Evolutionary conservation across 2,888 invertebrate genomes (phyloP).

Genomic region (Andrena dorsata): DNA sequence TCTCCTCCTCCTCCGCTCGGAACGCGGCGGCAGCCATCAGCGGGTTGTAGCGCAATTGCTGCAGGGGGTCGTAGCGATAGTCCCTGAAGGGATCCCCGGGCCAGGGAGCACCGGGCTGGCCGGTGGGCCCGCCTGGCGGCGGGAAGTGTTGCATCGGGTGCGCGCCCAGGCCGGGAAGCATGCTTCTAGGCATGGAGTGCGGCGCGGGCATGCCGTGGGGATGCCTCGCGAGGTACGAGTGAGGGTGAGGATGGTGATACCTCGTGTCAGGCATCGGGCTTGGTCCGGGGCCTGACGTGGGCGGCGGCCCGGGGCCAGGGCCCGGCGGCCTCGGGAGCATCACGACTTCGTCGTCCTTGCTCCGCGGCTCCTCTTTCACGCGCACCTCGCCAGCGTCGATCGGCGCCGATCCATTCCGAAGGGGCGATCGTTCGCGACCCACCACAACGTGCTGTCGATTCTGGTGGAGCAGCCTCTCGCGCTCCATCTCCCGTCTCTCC

Average conservation of each 20-base stretch:
- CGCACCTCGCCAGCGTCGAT: conserved; percentile 85
- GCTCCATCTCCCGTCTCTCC: conserved; percentile 87
- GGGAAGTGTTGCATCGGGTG: conserved; percentile 86
- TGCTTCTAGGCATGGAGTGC: conserved; percentile 86
- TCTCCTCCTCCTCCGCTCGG: conserved; percentile 91
- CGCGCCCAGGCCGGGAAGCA: conserved; percentile 86
- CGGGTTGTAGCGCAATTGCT: conserved; percentile 90
- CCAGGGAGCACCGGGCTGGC: conserved; percentile 87
- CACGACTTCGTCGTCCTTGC: conserved; percentile 86
- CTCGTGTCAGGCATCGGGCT: conserved; percentile 86
- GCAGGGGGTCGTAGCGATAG: conserved; percentile 89
- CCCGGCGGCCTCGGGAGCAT: conserved; percentile 83
- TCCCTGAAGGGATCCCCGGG: conserved; percentile 90
- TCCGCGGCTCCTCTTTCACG: conserved; percentile 89
- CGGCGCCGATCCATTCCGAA: conserved; percentile 88
- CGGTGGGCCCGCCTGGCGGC: conserved; percentile 84
- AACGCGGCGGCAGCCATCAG: conserved; percentile 91
- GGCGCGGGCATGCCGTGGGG: conserved; percentile 86
- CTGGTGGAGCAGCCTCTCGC: conserved; percentile 86
- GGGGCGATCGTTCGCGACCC: conserved; percentile 90
- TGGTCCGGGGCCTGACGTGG: conserved; percentile 81
- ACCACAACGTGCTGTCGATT: conserved; percentile 79
- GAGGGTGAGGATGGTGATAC: conserved; percentile 87
- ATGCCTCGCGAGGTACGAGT: conserved; percentile 83
- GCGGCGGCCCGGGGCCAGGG: conserved; percentile 65